phyloP scores from a whole-genome alignment of 1,140 invertebrate species.

The Augochlora pura region DNA sequence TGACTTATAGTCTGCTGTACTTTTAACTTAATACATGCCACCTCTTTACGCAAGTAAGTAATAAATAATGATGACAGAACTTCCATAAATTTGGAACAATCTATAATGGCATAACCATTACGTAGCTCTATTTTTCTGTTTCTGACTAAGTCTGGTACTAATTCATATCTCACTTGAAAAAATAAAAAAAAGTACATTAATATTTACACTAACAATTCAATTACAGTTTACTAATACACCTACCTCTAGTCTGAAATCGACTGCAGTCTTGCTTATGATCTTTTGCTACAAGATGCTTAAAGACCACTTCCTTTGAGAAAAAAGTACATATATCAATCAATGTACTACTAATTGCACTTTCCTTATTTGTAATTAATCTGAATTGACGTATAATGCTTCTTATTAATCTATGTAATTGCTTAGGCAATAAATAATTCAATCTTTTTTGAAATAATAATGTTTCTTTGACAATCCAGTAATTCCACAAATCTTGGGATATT shows the following conservation, averaged over 20 bases:
- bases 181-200: conserved; percentile 63
- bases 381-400: conserved; percentile 65
- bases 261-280: conserved; percentile 62
- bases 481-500: conserved; percentile 65
- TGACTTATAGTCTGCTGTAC: conserved; percentile 62
- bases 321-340: conserved; percentile 63
- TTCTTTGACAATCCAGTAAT: conserved; percentile 72
- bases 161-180: conserved; percentile 79
- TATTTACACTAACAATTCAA: conserved; percentile 28
- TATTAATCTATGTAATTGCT: conserved; percentile 71
- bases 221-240: conserved; percentile 34
- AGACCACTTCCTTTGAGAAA: conserved; percentile 62
- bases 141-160: conserved; percentile 80
- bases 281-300: conserved; percentile 69
- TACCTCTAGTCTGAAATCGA: conserved; percentile 68
- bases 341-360: conserved; percentile 52
- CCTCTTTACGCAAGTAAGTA: conserved; percentile 76
- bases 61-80: conserved; percentile 79
- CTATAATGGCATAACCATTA: conserved; percentile 78
- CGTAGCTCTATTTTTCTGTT: conserved; percentile 78
- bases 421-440: conserved; percentile 66
- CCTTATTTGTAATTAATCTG: conserved; percentile 47
- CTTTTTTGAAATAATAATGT: conserved; percentile 69
- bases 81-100: conserved; percentile 82
- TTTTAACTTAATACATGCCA: conserved; percentile 62